phyloP scores from a whole-genome alignment of 1,140 invertebrate genomes.

The Tetramorium parvispinum region DNA sequence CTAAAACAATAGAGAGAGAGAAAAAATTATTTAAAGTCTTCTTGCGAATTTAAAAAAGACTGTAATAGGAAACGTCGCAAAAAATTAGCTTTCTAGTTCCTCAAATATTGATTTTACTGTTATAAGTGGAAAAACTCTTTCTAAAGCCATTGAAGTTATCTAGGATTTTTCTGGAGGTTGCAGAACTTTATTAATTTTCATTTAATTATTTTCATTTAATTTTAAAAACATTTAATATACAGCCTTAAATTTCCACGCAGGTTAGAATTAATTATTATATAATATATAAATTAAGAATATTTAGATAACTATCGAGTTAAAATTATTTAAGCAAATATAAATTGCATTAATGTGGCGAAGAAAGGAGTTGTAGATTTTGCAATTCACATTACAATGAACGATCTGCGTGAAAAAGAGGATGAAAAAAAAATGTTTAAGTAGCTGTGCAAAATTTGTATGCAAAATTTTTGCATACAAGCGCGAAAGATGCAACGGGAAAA shows the following conservation, averaged over 20 bases:
- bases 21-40: neutral
- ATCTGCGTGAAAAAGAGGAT: neutral
- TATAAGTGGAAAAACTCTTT: conserved; percentile 8
- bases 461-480: conserved; percentile 8
- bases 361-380: neutral
- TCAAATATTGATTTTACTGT: neutral
- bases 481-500: neutral
- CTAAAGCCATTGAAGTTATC: neutral
- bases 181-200: neutral
- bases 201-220: neutral
- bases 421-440: neutral
- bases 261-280: neutral
- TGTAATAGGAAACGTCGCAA: neutral
- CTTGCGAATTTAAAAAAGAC: neutral
- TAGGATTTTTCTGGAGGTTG: neutral
- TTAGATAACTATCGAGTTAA: neutral
- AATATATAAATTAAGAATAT: neutral
- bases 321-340: neutral
- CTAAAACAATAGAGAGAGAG: neutral
- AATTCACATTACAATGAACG: neutral
- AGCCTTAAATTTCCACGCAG: neutral
- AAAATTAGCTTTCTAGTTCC: neutral
- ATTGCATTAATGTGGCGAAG: neutral
- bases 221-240: neutral
- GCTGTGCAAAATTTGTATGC: neutral